Base-by-base conservation (phyloP, 1,140 invertebrate genomes). In the Aradophagus sp. region DNA sequence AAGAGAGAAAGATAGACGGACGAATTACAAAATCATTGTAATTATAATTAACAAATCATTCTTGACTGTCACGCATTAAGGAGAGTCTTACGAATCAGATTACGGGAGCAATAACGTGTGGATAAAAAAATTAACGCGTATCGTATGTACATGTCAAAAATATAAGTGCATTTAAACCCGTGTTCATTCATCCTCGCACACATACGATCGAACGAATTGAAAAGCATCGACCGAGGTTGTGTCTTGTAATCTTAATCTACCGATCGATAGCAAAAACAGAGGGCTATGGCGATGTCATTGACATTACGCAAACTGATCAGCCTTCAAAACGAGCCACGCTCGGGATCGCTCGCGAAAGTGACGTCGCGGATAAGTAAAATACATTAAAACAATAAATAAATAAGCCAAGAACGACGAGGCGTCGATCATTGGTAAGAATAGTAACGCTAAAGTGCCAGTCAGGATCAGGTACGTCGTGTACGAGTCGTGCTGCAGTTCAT, bases 381-480 rank as follows among this genome's bases (percentile, higher is more conserved):
- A 23, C 20, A 23, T 20, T 48, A 50, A 16, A 36, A 44, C 16
- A 50, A 47, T 32, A 58, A 71, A 61, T 41, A 62, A 69, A 55
- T 45, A n/a, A 59, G 23, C 13, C 13, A 17, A 42, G 17, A 50
- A n/a, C n/a, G n/a, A n/a, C n/a, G n/a, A n/a, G n/a, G n/a, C n/a
- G n/a, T n/a, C n/a, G n/a, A n/a, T n/a, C n/a, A n/a, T n/a, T n/a
- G n/a, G n/a, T n/a, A n/a, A n/a, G n/a, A n/a, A n/a, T n/a, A n/a
- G n/a, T n/a, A n/a, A n/a, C n/a, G n/a, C n/a, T n/a, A n/a, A 20
- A 7, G 20, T 27, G 31, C 47, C 56, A 68, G 47, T 61, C 38
- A 71, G 72, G 38, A 38, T 67, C 70, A 71, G 48, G 62, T 75
- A 62, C 62, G 52, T 58, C 35, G 63, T 39, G 47, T 69, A 71